Conservation (phyloP, 2,888 invertebrate genomes). For the Stramonita haemastoma region DNA sequence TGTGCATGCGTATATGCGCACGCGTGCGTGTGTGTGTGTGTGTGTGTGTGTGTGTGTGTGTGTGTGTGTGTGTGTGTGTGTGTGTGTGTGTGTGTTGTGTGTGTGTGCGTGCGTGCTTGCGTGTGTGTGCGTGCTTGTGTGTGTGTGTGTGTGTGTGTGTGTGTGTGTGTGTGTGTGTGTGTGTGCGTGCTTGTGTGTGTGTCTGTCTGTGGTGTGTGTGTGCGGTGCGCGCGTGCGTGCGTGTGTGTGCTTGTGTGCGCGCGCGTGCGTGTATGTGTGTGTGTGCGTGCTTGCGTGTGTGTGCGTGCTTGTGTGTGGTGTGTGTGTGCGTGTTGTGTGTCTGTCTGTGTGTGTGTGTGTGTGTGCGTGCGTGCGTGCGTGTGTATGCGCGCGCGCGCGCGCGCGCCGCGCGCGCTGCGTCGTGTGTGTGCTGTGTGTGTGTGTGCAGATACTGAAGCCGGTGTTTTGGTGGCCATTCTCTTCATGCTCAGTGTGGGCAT, state of each 20-base stretch:
- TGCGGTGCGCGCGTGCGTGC: background rate
- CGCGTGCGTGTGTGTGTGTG: too few relatives aligned
- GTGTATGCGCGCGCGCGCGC: background rate
- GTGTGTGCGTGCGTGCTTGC: too few relatives aligned
- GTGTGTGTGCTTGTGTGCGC: background rate
- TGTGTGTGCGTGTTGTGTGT: too few relatives aligned
- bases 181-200: background rate
- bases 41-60: background rate
- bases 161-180: too few relatives aligned
- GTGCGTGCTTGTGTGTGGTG: background rate
- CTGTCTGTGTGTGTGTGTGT: too few relatives aligned
- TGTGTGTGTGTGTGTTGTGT: background rate
- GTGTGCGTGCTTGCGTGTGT: background rate
- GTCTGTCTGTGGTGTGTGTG: too few relatives aligned
- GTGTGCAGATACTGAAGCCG: conserved; percentile 85
- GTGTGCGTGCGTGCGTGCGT: too few relatives aligned
- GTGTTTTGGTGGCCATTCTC: conserved; percentile 87
- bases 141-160: background rate
- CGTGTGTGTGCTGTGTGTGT: background rate
- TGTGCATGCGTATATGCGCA: background rate
- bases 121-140: background rate
- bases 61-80: background rate
- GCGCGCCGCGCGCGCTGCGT: too few relatives aligned
- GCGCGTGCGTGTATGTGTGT: too few relatives aligned
- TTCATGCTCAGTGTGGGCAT: conserved; percentile 92